Evolutionary conservation across 2,888 invertebrate genomes (phyloP).

Genomic region (Dicranocentrus wangi): DNA sequence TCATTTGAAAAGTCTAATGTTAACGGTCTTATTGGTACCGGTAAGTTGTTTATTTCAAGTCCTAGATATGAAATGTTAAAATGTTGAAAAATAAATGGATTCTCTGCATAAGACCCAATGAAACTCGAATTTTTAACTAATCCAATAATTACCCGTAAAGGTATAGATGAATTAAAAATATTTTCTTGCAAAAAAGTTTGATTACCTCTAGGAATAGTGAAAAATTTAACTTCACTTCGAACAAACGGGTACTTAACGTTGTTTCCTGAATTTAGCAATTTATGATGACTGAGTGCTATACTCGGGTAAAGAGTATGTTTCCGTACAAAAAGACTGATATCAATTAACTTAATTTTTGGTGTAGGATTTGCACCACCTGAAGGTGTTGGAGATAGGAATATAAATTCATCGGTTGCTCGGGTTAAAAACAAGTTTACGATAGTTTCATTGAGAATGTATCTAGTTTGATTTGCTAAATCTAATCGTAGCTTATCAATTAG

Average conservation of each 20-base stretch:
- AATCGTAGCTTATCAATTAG: slow-evolving; percentile 52
- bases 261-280: slow-evolving; percentile 58
- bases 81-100: slow-evolving; percentile 72
- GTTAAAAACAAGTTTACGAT: background rate
- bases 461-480: slow-evolving; percentile 55
- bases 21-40: slow-evolving; percentile 66
- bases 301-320: slow-evolving; percentile 65
- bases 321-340: slow-evolving; percentile 67
- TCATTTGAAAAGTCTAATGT: slow-evolving; percentile 56
- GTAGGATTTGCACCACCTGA: slow-evolving; percentile 31
- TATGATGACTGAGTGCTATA: slow-evolving; percentile 68
- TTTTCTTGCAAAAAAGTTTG: slow-evolving; percentile 73
- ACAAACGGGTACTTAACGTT: slow-evolving; percentile 69
- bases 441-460: slow-evolving; percentile 61
- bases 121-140: slow-evolving; percentile 70
- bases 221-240: slow-evolving; percentile 67
- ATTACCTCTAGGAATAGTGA: slow-evolving; percentile 68
- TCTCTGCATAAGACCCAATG: slow-evolving; percentile 66
- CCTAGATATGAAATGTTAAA: slow-evolving; percentile 63
- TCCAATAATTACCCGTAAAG: slow-evolving; percentile 73
- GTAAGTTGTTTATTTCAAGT: slow-evolving; percentile 69
- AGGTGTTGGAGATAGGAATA: slow-evolving; percentile 20
- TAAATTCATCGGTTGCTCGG: slow-evolving; percentile 46
- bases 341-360: slow-evolving; percentile 68
- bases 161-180: slow-evolving; percentile 73